These are phyloP conservation scores for Chondrosia reniformis DNA, from an alignment of 37 sponge, comb jelly and placozoan genomes.

Conservation along the genomic window DNA sequence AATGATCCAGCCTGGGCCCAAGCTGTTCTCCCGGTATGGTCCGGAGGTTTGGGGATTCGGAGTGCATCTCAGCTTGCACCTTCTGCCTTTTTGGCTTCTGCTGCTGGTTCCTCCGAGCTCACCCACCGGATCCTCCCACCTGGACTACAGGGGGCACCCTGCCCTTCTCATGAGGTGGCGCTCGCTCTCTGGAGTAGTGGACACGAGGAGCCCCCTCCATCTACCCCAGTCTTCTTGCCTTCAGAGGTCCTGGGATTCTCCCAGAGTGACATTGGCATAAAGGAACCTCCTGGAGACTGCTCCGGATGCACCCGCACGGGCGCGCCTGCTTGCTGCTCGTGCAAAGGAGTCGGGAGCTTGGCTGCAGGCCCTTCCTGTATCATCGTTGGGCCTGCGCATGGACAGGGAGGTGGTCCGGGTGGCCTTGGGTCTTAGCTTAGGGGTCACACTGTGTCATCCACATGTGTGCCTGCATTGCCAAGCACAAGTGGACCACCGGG, in stretches of 20 bases:
- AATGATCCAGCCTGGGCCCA: slow-evolving; percentile 38
- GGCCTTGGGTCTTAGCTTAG: slow-evolving; percentile 36
- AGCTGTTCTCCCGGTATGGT: slow-evolving; percentile 33
- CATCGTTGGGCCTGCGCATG: slow-evolving; percentile 21
- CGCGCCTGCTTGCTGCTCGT: slow-evolving; percentile 14
- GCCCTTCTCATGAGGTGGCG: no score
- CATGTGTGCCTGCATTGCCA: slow-evolving; percentile 37
- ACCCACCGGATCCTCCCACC: slow-evolving; percentile 13
- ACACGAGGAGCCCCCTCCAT: neutral
- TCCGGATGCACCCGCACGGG: slow-evolving; percentile 1
- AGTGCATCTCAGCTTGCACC: slow-evolving; percentile 39
- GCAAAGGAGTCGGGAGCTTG: slow-evolving; percentile 19
- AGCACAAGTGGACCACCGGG: slow-evolving; percentile 10
- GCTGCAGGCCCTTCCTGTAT: slow-evolving; percentile 21
- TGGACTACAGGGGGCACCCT: neutral
- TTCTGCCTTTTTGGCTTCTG: slow-evolving; percentile 47
- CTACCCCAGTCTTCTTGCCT: neutral
- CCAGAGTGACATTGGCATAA: neutral
- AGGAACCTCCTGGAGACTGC: neutral
- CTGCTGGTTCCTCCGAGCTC: slow-evolving; percentile 26
- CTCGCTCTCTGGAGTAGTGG: neutral
- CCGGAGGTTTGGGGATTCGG: slow-evolving; percentile 43
- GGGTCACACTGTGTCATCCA: slow-evolving; percentile 27
- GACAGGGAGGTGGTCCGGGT: slow-evolving; percentile 10
- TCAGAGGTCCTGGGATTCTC: slow-evolving; percentile 34